These are phyloP conservation scores for Ericerus pela DNA, from an alignment of 1,140 invertebrate genomes.

Conservation along the genomic window DNA sequence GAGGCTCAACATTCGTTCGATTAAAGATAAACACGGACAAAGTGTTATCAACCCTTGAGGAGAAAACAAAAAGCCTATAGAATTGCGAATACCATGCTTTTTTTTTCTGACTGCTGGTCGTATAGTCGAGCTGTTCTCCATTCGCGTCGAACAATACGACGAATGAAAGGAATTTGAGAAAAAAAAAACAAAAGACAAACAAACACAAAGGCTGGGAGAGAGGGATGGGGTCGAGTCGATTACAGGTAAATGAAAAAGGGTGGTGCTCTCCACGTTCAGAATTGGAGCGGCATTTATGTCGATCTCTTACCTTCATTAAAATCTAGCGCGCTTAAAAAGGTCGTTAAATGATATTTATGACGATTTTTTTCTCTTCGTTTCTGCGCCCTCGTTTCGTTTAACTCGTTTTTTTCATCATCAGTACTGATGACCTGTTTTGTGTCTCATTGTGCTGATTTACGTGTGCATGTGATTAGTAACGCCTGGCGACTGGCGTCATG, in stretches of 20 bases:
- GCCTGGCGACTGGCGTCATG: too few relatives aligned
- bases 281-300: not conserved
- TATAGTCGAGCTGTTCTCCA: too few relatives aligned
- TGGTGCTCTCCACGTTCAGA: not conserved
- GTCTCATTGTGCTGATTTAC: too few relatives aligned
- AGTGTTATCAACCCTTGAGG: not conserved
- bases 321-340: conserved; percentile 6
- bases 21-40: not conserved
- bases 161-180: too few relatives aligned
- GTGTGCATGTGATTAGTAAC: too few relatives aligned
- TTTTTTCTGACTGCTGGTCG: not conserved
- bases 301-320: conserved; percentile 2
- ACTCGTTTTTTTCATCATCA: too few relatives aligned
- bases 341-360: conserved; percentile 12
- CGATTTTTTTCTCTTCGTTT: conserved; percentile 2
- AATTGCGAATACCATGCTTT: not conserved
- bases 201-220: too few relatives aligned
- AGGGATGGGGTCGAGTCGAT: not conserved
- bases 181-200: too few relatives aligned
- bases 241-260: conserved; percentile 11
- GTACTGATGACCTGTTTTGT: too few relatives aligned
- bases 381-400: too few relatives aligned
- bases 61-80: not conserved
- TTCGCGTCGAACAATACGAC: too few relatives aligned
- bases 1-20: not conserved